Evolutionary conservation across 2,113 vertebrate genomes (phyloP).

Genomic region (Leucopsar rothschildi): DNA sequence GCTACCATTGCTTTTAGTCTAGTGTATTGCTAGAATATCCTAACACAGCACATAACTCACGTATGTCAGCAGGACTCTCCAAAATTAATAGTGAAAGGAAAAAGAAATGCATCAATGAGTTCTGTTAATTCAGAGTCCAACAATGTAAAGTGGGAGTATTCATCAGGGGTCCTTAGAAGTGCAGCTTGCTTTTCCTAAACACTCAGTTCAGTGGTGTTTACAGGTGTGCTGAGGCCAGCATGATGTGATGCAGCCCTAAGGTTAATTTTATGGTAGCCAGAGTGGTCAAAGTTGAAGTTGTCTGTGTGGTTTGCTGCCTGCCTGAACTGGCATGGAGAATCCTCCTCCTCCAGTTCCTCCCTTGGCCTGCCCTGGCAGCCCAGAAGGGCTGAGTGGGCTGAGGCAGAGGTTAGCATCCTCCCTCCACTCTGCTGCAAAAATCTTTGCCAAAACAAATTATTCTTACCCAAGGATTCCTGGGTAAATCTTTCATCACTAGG

Average conservation of each 20-base stretch:
- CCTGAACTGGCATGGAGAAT: background rate
- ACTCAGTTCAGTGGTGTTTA: background rate
- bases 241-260: background rate
- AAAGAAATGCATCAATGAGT: background rate
- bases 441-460: conserved; percentile 32
- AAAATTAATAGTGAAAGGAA: background rate
- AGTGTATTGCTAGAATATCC: background rate
- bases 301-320: background rate
- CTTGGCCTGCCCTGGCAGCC: background rate
- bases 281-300: background rate
- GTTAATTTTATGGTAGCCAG: background rate
- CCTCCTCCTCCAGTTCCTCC: background rate
- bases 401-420: background rate
- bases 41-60: background rate
- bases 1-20: background rate
- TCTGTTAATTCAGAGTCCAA: background rate
- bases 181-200: background rate
- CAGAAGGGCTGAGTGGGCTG: background rate
- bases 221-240: background rate
- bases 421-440: background rate
- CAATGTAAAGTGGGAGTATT: background rate
- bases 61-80: background rate
- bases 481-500: conserved; percentile 1
- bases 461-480: conserved; percentile 6
- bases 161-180: background rate